A percentile compares a stretch with the other conserved stretches of the same genome.
These are phyloP conservation scores for Orthonyx spaldingii DNA, from an alignment of 2,113 vertebrate genomes.

Conservation along the genomic window DNA sequence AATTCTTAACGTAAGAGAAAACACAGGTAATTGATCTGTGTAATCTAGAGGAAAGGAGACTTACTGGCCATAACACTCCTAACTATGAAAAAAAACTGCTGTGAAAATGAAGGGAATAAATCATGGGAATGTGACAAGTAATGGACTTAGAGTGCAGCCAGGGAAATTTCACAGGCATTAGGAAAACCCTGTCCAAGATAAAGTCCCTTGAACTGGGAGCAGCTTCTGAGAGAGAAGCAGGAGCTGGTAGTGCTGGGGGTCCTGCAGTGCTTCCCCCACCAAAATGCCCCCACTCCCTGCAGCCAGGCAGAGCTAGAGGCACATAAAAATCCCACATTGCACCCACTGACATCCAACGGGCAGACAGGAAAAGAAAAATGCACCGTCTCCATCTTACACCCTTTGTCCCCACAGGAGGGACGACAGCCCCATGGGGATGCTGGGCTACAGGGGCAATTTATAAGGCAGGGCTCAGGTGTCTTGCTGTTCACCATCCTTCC, in stretches of 20 bases:
- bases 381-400: accelerated
- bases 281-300: not conserved
- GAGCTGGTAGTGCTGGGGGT: accelerated
- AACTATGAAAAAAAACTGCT: not conserved
- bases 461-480: not conserved
- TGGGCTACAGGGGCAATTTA: not conserved
- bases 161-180: not conserved
- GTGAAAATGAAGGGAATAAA: not conserved
- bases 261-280: not conserved
- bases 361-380: not conserved
- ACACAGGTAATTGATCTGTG: not conserved
- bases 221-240: not conserved
- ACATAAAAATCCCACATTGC: accelerated
- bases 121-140: not conserved
- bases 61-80: not conserved
- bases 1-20: not conserved
- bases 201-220: not conserved
- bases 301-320: not conserved
- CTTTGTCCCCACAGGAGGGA: not conserved
- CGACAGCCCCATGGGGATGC: accelerated
- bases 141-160: not conserved
- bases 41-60: not conserved
- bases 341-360: not conserved
- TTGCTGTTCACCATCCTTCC: not conserved
- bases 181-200: not conserved